Evolutionary conservation across 2,797 vertebrate genomes (phyloP), one percentile per base, ranked within the genome.

Genomic region (Heterohyrax brucei): DNA sequence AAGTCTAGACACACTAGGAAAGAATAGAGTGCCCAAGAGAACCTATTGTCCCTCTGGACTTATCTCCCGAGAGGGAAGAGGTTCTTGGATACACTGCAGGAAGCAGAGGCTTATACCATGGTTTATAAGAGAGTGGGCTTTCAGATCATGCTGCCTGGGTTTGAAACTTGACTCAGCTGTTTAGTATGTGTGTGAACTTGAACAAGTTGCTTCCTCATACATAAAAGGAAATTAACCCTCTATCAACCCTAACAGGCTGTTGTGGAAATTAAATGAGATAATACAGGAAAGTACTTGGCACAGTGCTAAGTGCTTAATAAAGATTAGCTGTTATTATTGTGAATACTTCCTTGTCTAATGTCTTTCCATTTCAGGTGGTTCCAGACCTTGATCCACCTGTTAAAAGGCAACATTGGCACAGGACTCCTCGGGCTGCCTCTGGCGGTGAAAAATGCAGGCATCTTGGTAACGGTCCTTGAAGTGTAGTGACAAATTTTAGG

Each of bases 331-430:
- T 72, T 16, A 2, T 16, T 33, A 26, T 44, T 64, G 30, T 68
- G 97, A 59, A 97, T 64, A 0, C 18, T 75, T 24, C 19, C 30
- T 95, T 46, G 8, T 68, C 79, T 95, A 13, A 95, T 28, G 33
- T 96, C 59, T 95, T 53, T 91, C 64, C 44, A 6, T 61, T 66
- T 18, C 97, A 99, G 99, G 28, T 99, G 99, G 97, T 98, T 98
- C 94, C 99, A 99, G 98, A 99, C 99, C n/a, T 98, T 99, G 88
- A 99, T 99, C 98, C 99, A 99, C 98, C 98, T 99, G 78, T 96
- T 99, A 96, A 99, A 99, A 96, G 99, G 99, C 73, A 99, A 99
- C 96, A 99, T 99, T 0, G 99, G 99, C 21, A 99, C 99, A 0
- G 99, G 99, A n/a, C 98, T 99, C 91, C 98, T 99, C 95, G 99